Conservation (phyloP, 2,797 vertebrate species). For the Schizopygopsis malacanthus region DNA sequence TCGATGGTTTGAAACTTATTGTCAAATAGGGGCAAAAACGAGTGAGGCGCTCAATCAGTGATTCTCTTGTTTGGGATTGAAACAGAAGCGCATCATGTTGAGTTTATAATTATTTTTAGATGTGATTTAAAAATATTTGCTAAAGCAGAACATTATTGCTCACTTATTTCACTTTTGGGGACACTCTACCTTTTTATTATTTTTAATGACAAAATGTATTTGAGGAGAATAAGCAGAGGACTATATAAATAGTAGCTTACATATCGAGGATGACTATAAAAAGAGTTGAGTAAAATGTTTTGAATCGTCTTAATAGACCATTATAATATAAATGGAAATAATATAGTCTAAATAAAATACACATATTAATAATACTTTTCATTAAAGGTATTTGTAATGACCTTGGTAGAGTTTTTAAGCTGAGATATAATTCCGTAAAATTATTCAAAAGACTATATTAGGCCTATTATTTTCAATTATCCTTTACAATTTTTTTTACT, state of each 20-base stretch:
- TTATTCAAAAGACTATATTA: neutral
- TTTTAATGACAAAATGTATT: neutral
- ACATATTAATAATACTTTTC: neutral
- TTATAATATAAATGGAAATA: constrained; percentile 8
- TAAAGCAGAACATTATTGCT: neutral
- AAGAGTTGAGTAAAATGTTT: neutral
- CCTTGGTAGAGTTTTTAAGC: neutral
- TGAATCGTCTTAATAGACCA: neutral
- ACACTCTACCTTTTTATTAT: neutral
- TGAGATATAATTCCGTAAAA: neutral
- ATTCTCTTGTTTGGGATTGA: constrained; percentile 44
- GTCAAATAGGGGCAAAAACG: constrained; percentile 46
- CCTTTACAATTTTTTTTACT: neutral
- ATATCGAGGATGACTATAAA: constrained; percentile 5
- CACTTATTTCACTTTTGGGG: neutral
- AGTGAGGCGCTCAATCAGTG: constrained; percentile 29
- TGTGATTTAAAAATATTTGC: constrained; percentile 1
- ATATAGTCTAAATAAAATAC: neutral
- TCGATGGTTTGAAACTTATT: constrained; percentile 55
- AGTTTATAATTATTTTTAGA: constrained; percentile 18
- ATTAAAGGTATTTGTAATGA: no score
- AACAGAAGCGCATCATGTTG: neutral
- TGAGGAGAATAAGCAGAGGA: constrained; percentile 1
- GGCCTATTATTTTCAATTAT: neutral
- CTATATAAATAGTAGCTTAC: neutral